These are phyloP conservation scores for Drosophila auraria DNA, from an alignment of 1,140 invertebrate species.

Conservation along the genomic window DNA sequence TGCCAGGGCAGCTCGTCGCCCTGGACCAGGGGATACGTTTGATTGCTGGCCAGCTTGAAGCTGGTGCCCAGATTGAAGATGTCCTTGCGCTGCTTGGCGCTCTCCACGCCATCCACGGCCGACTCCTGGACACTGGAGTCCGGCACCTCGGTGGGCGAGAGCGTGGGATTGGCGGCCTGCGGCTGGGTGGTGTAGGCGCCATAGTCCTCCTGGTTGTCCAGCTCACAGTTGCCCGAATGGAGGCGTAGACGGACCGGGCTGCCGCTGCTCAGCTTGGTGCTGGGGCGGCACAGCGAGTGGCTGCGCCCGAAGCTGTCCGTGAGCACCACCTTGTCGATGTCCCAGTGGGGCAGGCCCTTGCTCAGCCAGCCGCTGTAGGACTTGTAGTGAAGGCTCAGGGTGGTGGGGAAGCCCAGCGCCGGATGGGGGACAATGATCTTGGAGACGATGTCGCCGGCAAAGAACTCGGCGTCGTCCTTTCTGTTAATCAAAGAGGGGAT, in stretches of 20 bases:
- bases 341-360: constrained; percentile 92
- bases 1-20: constrained; percentile 86
- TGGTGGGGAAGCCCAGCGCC: constrained; percentile 89
- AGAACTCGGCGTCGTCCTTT: constrained; percentile 92
- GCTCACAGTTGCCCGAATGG: constrained; percentile 91
- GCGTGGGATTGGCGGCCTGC: constrained; percentile 20
- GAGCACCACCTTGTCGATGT: constrained; percentile 92
- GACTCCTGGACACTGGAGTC: constrained; percentile 78
- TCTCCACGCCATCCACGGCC: constrained; percentile 71
- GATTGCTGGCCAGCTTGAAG: constrained; percentile 74
- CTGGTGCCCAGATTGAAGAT: constrained; percentile 81
- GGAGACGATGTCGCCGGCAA: constrained; percentile 89
- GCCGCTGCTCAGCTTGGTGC: constrained; percentile 91
- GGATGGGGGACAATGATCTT: constrained; percentile 95
- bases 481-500: constrained; percentile 74
- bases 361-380: constrained; percentile 96
- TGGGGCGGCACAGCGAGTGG: constrained; percentile 92
- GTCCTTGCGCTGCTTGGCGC: constrained; percentile 75
- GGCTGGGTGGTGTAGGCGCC: constrained; percentile 68
- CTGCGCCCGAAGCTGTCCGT: constrained; percentile 94
- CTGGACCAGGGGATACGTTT: constrained; percentile 65
- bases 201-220: constrained; percentile 85
- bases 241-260: constrained; percentile 90
- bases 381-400: constrained; percentile 92
- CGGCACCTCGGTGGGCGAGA: constrained; percentile 31